Evolutionary conservation across 2,113 vertebrate genomes (phyloP).

Genomic region (Hippocampus abdominalis): DNA sequence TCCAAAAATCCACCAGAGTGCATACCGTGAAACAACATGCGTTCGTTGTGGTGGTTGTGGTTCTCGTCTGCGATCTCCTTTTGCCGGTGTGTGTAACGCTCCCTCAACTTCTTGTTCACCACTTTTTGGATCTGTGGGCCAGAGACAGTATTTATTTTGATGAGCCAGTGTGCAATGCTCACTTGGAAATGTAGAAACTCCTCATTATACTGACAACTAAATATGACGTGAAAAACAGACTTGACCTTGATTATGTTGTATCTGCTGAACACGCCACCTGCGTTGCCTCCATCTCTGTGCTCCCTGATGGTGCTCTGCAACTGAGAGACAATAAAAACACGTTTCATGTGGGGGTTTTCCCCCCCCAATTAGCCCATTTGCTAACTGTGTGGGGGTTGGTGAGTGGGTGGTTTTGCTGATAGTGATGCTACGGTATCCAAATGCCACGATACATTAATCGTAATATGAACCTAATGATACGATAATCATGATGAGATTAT

Average conservation of each 20-base stretch:
- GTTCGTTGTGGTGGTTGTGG: slow-evolving; percentile 97
- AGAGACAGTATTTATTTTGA: background rate
- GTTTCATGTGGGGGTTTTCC: no score
- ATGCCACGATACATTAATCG: no score
- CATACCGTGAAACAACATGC: slow-evolving; percentile 95
- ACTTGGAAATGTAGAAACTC: background rate
- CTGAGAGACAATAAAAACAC: slow-evolving; percentile 56
- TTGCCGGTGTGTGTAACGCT: slow-evolving; percentile 93
- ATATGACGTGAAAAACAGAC: background rate
- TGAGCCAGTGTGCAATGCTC: background rate
- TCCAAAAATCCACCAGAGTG: background rate
- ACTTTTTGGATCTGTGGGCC: slow-evolving; percentile 91
- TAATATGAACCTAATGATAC: no score
- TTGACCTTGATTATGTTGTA: slow-evolving; percentile 96
- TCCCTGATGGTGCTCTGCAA: slow-evolving; percentile 98
- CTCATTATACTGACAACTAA: background rate
- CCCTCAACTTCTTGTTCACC: slow-evolving; percentile 95
- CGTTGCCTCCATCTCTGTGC: slow-evolving; percentile 95
- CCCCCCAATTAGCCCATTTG: no score
- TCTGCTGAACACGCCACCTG: slow-evolving; percentile 94
- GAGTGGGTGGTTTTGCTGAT: no score
- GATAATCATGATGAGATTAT: no score
- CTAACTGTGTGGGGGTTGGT: no score
- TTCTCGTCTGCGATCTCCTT: slow-evolving; percentile 98
- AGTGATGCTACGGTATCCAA: no score